Percentiles rank a stretch among this genome's conserved stretches.
These are phyloP conservation scores for Melanotaenia trifasciata DNA, from an alignment of 2,797 vertebrate species.

Conservation along the genomic window DNA sequence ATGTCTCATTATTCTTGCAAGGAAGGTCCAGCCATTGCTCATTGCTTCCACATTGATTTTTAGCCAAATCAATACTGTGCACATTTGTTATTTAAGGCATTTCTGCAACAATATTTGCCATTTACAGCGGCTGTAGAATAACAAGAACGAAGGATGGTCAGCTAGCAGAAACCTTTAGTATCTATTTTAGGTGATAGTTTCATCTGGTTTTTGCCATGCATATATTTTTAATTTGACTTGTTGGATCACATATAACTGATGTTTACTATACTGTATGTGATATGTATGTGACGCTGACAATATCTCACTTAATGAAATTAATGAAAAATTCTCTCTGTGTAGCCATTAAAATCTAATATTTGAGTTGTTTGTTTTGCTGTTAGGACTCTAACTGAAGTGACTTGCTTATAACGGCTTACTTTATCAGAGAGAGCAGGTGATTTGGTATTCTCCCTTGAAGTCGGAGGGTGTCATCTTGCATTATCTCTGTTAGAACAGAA, in stretches of 20 bases:
- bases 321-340: constrained; percentile 46
- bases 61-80: too few relatives aligned
- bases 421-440: constrained; percentile 47
- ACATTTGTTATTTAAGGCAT: background rate
- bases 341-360: constrained; percentile 45
- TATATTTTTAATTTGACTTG: background rate
- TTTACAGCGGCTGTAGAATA: constrained; percentile 14
- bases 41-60: background rate
- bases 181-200: background rate
- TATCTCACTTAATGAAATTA: constrained; percentile 66
- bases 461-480: constrained; percentile 51
- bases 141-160: constrained; percentile 36
- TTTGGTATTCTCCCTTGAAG: constrained; percentile 57
- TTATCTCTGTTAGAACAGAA: constrained; percentile 64
- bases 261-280: background rate
- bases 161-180: constrained; percentile 27
- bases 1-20: background rate
- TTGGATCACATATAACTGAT: background rate
- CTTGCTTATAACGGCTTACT: constrained; percentile 53
- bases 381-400: constrained; percentile 17
- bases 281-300: constrained; percentile 31
- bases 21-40: background rate
- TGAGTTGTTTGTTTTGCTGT: constrained; percentile 22
- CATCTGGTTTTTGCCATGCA: background rate
- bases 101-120: background rate